phyloP scores from a whole-genome alignment of 2,888 invertebrate species.

The Augochlorella aurata region DNA sequence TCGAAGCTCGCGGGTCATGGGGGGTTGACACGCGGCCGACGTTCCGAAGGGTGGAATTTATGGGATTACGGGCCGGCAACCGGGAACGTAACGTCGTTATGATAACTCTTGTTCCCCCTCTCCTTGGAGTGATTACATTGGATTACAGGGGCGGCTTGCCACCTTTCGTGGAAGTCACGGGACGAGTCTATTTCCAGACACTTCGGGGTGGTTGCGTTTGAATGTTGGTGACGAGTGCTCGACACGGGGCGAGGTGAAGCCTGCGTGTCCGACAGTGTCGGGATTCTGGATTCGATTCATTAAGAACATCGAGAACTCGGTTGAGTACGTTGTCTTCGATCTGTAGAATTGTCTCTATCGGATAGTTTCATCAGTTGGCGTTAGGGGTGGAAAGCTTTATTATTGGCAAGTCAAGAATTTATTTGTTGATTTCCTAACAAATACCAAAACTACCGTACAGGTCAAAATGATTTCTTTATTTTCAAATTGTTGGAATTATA shows the following conservation, averaged over 20 bases:
- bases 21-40: constrained; percentile 13
- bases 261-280: background rate
- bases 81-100: constrained; percentile 69
- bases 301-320: background rate
- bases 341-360: too few relatives aligned
- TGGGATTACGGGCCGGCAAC: constrained; percentile 59
- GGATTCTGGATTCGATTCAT: background rate
- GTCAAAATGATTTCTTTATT: too few relatives aligned
- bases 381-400: too few relatives aligned
- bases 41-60: constrained; percentile 58
- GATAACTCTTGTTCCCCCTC: constrained; percentile 39
- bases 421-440: too few relatives aligned
- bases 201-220: background rate
- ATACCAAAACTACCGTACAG: too few relatives aligned
- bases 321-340: too few relatives aligned
- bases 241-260: background rate
- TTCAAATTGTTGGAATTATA: too few relatives aligned
- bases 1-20: background rate
- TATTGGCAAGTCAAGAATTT: too few relatives aligned
- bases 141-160: constrained; percentile 18
- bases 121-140: constrained; percentile 21
- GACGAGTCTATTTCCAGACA: constrained; percentile 8
- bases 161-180: background rate
- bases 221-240: background rate
- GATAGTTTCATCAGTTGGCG: too few relatives aligned